These are phyloP conservation scores for Andrena haemorrhoa DNA, from an alignment of 2,888 invertebrate genomes.

Conservation along the genomic window DNA sequence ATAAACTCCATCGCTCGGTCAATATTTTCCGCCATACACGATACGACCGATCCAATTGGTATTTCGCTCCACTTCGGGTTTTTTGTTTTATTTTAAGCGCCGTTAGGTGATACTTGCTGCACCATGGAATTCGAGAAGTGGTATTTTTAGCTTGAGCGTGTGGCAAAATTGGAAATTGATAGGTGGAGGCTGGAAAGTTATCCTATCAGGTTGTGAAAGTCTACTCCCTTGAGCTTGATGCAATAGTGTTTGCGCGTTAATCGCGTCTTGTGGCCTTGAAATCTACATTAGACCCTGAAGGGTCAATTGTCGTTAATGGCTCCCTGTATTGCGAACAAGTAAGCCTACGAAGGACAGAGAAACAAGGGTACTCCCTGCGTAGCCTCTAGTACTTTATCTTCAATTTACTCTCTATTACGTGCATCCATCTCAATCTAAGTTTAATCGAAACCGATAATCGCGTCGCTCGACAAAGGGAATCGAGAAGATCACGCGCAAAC, in stretches of 20 bases:
- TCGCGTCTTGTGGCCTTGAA: slow-evolving; percentile 55
- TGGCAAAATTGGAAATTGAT: not conserved
- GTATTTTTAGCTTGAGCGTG: too few relatives aligned
- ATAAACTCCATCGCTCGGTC: not conserved
- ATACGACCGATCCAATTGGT: not conserved
- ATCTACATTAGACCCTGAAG: slow-evolving; percentile 52
- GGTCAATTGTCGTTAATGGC: slow-evolving; percentile 64
- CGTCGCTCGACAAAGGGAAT: not conserved
- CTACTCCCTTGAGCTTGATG: not conserved
- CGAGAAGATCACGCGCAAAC: not conserved
- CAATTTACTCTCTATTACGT: slow-evolving; percentile 52
- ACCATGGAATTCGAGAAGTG: too few relatives aligned
- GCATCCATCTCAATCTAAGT: slow-evolving; percentile 56
- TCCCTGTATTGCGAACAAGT: slow-evolving; percentile 44
- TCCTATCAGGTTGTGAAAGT: too few relatives aligned
- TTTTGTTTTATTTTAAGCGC: not conserved
- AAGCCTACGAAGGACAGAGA: slow-evolving; percentile 45
- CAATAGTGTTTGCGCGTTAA: slow-evolving; percentile 22
- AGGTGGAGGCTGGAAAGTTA: not conserved
- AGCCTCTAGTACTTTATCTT: slow-evolving; percentile 47
- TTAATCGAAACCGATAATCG: slow-evolving; percentile 49
- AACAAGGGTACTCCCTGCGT: slow-evolving; percentile 33
- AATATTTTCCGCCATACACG: not conserved
- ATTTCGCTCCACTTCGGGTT: not conserved
- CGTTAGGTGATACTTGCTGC: too few relatives aligned